These are phyloP conservation scores for Orthosia cruda DNA, from an alignment of 2,888 invertebrate genomes.

Conservation along the genomic window DNA sequence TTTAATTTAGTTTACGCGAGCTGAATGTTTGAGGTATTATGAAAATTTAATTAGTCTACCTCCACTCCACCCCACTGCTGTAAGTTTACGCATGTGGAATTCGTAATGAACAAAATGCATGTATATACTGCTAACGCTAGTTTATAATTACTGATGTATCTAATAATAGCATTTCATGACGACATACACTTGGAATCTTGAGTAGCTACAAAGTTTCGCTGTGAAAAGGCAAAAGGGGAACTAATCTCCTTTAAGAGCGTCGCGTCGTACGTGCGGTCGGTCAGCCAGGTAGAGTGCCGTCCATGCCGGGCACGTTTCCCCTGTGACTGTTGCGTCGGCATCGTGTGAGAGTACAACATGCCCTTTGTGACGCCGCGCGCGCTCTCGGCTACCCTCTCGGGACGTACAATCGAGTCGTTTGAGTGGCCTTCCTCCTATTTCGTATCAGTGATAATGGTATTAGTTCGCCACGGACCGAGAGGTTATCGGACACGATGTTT, in stretches of 20 bases:
- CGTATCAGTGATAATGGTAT: conserved; percentile 64
- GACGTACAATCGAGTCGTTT: conserved; percentile 72
- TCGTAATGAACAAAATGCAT: conserved; percentile 73
- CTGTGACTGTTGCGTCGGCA: conserved; percentile 63
- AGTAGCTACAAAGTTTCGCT: conserved; percentile 69
- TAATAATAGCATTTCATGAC: no score
- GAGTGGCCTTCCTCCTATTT: conserved; percentile 68
- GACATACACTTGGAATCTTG: conserved; percentile 40
- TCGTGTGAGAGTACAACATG: conserved; percentile 70
- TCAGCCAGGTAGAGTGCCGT: conserved; percentile 72
- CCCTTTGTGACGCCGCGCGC: conserved; percentile 70
- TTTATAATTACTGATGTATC: conserved; percentile 27
- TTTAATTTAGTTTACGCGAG: conserved; percentile 75
- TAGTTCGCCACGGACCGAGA: conserved; percentile 45
- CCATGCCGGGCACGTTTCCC: conserved; percentile 72
- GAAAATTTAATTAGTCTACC: conserved; percentile 81
- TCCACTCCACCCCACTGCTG: conserved; percentile 69
- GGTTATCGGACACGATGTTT: conserved; percentile 54
- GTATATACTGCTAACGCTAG: conserved; percentile 36
- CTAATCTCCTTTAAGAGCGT: conserved; percentile 78
- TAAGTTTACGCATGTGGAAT: conserved; percentile 77
- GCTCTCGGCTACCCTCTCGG: conserved; percentile 60
- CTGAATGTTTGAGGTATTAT: conserved; percentile 76
- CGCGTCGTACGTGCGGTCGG: conserved; percentile 61
- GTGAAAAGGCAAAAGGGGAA: conserved; percentile 78